These are phyloP conservation scores for Neomorphus geoffroyi DNA, from an alignment of 2,797 vertebrate genomes.

Conservation along the genomic window DNA sequence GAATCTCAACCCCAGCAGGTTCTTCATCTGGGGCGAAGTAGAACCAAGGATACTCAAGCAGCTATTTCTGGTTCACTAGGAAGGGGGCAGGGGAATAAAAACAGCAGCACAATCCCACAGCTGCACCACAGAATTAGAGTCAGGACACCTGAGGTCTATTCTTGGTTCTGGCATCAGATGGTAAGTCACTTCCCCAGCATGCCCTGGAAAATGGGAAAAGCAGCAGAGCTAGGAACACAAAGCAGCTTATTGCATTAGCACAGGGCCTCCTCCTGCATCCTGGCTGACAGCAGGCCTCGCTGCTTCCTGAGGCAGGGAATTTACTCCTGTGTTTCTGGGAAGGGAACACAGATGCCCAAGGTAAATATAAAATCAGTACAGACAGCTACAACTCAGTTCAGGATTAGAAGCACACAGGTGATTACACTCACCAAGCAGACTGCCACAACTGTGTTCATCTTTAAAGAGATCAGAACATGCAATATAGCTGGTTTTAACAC, in stretches of 20 bases:
- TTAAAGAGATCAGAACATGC: background rate
- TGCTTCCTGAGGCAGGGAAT: background rate
- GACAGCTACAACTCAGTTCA: background rate
- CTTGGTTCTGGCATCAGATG: conserved; percentile 33
- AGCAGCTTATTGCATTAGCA: background rate
- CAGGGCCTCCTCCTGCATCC: background rate
- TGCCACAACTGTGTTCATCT: background rate
- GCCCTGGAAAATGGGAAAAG: conserved; percentile 35
- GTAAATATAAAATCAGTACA: background rate
- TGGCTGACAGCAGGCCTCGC: background rate
- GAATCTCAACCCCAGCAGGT: background rate
- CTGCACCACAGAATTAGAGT: conserved; percentile 49
- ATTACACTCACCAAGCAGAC: background rate
- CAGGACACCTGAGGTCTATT: conserved; percentile 61
- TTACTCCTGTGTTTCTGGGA: background rate
- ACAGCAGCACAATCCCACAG: conserved; percentile 42
- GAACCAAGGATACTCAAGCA: background rate
- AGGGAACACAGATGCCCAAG: background rate
- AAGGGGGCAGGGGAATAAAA: conserved; percentile 32
- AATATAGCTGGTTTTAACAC: conserved; percentile 1
- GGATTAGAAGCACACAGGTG: background rate
- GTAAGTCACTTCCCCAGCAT: background rate
- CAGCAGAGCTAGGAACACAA: background rate
- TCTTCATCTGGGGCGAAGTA: conserved; percentile 22
- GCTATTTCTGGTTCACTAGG: conserved; percentile 54